Percentiles rank a stretch among this genome's conserved stretches.
phyloP scores from a whole-genome alignment of 2,113 vertebrate genomes.

The Lepisosteus oculatus region DNA sequence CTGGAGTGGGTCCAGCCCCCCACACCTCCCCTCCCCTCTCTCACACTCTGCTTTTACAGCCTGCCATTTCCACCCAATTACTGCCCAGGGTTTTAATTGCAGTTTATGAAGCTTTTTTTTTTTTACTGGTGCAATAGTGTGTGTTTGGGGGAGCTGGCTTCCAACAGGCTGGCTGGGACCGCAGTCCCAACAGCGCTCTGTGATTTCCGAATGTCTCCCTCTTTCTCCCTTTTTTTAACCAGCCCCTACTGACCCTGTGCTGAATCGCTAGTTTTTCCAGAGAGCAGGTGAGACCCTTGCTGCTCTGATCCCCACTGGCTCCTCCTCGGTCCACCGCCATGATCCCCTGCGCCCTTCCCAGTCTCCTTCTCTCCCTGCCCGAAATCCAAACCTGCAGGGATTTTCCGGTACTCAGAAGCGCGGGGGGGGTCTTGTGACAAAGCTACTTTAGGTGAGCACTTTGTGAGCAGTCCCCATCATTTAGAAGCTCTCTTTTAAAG shows the following conservation, averaged over 20 bases:
- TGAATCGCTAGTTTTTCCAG: background rate
- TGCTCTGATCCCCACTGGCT: too few relatives aligned
- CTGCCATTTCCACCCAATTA: slow-evolving; percentile 74
- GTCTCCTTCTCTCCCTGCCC: too few relatives aligned
- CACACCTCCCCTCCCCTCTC: slow-evolving; percentile 2
- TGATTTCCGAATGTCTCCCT: slow-evolving; percentile 49
- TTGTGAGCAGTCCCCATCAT: too few relatives aligned
- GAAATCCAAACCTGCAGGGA: too few relatives aligned
- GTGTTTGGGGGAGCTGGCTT: slow-evolving; percentile 6
- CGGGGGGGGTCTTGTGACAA: too few relatives aligned
- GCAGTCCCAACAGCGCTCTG: slow-evolving; percentile 46
- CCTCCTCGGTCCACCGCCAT: too few relatives aligned
- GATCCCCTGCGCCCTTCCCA: too few relatives aligned
- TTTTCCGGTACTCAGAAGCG: too few relatives aligned
- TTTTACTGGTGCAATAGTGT: slow-evolving; percentile 53
- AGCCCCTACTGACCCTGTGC: background rate
- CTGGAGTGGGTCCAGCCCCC: slow-evolving; percentile 13
- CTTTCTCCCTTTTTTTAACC: slow-evolving; percentile 10
- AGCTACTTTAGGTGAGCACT: too few relatives aligned
- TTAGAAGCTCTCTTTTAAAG: too few relatives aligned
- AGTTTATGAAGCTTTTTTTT: slow-evolving; percentile 65
- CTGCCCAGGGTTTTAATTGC: slow-evolving; percentile 75
- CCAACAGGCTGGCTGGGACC: background rate
- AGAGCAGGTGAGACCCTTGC: background rate
- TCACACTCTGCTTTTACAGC: slow-evolving; percentile 50